Base-by-base conservation (phyloP, 2,797 vertebrate genomes). In the Hydrocynus forskahlii region DNA sequence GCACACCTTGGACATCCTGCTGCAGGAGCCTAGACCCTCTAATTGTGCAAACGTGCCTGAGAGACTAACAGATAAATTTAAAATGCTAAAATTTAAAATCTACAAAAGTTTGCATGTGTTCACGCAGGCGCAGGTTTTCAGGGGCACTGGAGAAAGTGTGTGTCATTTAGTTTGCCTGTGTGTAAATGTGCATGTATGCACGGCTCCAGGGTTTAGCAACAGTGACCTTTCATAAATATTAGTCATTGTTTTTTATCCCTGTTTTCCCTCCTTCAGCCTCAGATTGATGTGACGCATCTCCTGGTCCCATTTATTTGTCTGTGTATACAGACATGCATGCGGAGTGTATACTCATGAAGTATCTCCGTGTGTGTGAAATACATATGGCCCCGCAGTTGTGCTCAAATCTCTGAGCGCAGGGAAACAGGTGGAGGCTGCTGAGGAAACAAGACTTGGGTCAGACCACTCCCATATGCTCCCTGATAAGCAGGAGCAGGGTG, bases 351-450 rank as follows among this genome's bases (percentile, higher is more conserved):
- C 25, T 48, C 69, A 64, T 48, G 16, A 48, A 66, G 76, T 59
- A 43, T 81, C 40, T 62, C 25, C 17, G 57, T 78, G 66, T 76
- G 21, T 50, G 71, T 74, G 78, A 69, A 93, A 93, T 95, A 89
- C 95, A 93, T 92, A 94, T 89, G 90, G 88, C 85, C 86, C 85
- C 88, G 89, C 87, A 93, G 90, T 91, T 91, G 90, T 91, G 87
- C 91, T 91, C 87, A 94, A 91, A 92, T 88, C 91, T 90, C 90
- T 87, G 87, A 91, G 87, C 90, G 59, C 88, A 88, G 80, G 89
- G 88, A 93, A 95, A 91, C 88, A 92, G 87, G 91, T 94, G 89
- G 93, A 94, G 92, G 90, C 88, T 93, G 94, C 93, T 91, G 92
- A 83, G 86, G 92, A 93, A 90, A 89, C 80, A 90, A 92, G 88